Base-by-base conservation (phyloP, 2,113 vertebrate genomes). In the Forbesichthys papilliferus region DNA sequence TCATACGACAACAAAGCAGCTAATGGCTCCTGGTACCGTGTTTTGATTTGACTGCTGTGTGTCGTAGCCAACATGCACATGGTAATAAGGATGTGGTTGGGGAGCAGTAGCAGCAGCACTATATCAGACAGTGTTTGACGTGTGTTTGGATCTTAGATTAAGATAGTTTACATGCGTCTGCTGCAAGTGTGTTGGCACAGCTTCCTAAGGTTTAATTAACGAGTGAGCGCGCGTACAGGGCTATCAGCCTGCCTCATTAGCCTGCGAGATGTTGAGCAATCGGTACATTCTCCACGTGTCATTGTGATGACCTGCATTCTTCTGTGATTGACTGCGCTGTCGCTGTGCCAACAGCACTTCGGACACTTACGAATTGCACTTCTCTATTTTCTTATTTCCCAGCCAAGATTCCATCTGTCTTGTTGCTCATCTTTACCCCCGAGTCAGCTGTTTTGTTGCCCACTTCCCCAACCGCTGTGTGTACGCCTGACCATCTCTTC, bases 11-110 rank as follows among this genome's bases (percentile, higher is more conserved):
- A 20, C 33, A 65, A 71, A 66, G 47, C 20, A 68, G 67, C 69
- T 81, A 71, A 82, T 67, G 49, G 69, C 64, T 63, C 80, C 81
- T 46, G 53, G 66, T 64, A 85, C 75, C 9, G 16, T 1, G 9
- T 68, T 18, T 1, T 9, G n/a, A 8, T 42, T 42, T 5, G 36
- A 42, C 36, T 42, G 36, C 5, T 5, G 7, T 42, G 5, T 42
- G 36, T 42, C 7, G 36, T 42, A 42, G 36, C 36, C 36, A 27
- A 27, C 27, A 27, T 27, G 27, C 2, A 27, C 27, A 27, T 8
- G 36, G 36, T 42, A 6, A 8, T 42, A 42, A 42, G 36, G 4
- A 42, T 5, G 36, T 42, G 36, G 36, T 42, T 42, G 36, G 4
- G 36, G 36, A 42, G 36, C 7, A 1, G 36, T 42, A 6, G 36